Evolutionary conservation across 1,140 invertebrate genomes (phyloP).

Genomic region (Pseudomyrmex dendroicus): DNA sequence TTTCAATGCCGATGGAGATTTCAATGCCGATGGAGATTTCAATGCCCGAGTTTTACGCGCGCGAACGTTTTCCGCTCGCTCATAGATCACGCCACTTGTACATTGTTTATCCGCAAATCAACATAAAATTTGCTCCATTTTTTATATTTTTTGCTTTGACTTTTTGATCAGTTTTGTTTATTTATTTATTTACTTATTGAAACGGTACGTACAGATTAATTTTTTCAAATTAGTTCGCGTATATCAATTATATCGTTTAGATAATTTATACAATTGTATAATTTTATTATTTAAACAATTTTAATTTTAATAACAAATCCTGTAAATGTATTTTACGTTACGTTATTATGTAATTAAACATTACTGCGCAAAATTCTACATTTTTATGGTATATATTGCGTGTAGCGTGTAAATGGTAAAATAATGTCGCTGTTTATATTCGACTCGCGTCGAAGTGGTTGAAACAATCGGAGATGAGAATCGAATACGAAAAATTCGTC

Average conservation of each 20-base stretch:
- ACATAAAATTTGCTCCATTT: no score
- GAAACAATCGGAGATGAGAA: conserved; percentile 33
- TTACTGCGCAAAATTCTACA: neutral
- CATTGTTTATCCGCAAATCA: neutral
- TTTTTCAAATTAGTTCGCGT: neutral
- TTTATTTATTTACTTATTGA: no score
- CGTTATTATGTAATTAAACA: neutral
- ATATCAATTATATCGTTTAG: no score
- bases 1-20: conserved; percentile 3
- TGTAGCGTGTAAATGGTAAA: neutral
- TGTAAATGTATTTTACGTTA: no score
- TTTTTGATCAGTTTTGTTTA: no score
- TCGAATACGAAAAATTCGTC: conserved; percentile 72
- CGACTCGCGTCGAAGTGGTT: conserved; percentile 18
- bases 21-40: conserved; percentile 9
- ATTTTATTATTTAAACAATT: no score
- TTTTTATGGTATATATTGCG: neutral
- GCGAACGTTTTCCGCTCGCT: neutral
- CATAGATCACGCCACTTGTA: neutral
- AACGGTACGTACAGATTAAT: neutral
- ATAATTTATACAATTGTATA: no score
- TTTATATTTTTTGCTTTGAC: no score
- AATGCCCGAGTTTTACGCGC: neutral
- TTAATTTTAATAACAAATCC: no score
- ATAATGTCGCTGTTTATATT: conserved; percentile 52